These are phyloP conservation scores for Sylvilagus bachmani DNA, from an alignment of 2,113 vertebrate genomes.

Conservation along the genomic window DNA sequence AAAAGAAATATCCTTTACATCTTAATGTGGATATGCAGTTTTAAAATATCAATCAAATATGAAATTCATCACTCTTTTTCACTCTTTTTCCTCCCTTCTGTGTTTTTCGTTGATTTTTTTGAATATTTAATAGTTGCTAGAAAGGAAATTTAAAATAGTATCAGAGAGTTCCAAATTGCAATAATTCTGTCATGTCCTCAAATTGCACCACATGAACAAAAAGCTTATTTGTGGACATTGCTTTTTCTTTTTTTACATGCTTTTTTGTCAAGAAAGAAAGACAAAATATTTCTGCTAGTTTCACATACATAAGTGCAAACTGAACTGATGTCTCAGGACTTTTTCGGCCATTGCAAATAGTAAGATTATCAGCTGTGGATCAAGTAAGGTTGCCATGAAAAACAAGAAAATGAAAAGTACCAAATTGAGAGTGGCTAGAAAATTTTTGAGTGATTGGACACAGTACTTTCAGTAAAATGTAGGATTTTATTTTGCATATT, in stretches of 20 bases:
- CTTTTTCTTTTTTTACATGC: constrained; percentile 1
- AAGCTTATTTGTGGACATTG: background rate
- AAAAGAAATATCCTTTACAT: constrained; percentile 25
- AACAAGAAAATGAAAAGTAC: constrained; percentile 30
- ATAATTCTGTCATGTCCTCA: background rate
- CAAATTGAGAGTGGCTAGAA: background rate
- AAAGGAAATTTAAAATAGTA: background rate
- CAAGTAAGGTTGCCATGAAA: background rate
- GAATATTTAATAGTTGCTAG: constrained; percentile 36
- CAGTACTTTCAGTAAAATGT: background rate
- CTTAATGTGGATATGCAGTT: background rate
- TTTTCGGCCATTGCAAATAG: background rate
- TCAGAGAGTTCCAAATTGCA: background rate
- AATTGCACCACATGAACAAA: background rate
- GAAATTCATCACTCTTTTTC: background rate
- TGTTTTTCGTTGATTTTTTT: constrained; percentile 22
- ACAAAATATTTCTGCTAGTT: background rate
- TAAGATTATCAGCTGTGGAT: background rate
- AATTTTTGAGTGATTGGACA: background rate
- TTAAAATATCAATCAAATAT: constrained; percentile 30
- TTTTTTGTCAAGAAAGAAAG: background rate
- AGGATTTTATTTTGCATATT: background rate
- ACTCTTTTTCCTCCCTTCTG: background rate
- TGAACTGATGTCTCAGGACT: background rate
- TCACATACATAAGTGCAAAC: background rate